A percentile compares a stretch with the other conserved stretches of the same genome.
Evolutionary conservation across 2,113 vertebrate genomes (phyloP).

Genomic region (Embiotoca jacksoni): DNA sequence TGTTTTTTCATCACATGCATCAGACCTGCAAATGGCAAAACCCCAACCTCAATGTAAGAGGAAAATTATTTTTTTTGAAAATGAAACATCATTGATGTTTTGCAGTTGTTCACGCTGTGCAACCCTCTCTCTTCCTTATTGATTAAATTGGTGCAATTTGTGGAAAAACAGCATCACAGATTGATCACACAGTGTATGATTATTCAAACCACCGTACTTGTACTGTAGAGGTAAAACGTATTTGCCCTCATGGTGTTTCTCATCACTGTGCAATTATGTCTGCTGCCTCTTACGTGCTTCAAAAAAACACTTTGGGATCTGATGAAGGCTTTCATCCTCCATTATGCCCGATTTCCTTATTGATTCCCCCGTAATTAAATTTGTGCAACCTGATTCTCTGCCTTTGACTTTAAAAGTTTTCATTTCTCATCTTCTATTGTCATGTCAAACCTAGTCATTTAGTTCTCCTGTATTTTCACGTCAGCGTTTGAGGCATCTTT

Average conservation of each 20-base stretch:
- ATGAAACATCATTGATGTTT: too few relatives aligned
- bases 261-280: background rate
- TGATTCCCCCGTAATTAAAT: slow-evolving; percentile 8
- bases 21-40: background rate
- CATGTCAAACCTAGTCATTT: background rate
- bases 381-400: slow-evolving; percentile 19
- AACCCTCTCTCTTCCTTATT: too few relatives aligned
- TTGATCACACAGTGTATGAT: too few relatives aligned
- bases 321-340: background rate
- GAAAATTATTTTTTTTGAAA: too few relatives aligned
- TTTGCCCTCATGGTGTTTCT: background rate
- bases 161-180: too few relatives aligned
- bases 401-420: background rate
- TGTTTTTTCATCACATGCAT: background rate
- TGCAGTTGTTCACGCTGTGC: too few relatives aligned
- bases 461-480: background rate
- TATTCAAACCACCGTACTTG: too few relatives aligned
- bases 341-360: slow-evolving; percentile 4
- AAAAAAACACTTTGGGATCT: slow-evolving; percentile 4
- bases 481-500: background rate
- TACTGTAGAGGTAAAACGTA: too few relatives aligned
- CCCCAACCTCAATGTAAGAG: too few relatives aligned
- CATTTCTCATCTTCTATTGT: background rate
- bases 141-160: too few relatives aligned
- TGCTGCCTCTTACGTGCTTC: background rate